Percentiles rank a stretch among this genome's conserved stretches.
These are phyloP conservation scores for Nymphalis polychloros DNA, from an alignment of 2,888 invertebrate genomes.

Conservation along the genomic window DNA sequence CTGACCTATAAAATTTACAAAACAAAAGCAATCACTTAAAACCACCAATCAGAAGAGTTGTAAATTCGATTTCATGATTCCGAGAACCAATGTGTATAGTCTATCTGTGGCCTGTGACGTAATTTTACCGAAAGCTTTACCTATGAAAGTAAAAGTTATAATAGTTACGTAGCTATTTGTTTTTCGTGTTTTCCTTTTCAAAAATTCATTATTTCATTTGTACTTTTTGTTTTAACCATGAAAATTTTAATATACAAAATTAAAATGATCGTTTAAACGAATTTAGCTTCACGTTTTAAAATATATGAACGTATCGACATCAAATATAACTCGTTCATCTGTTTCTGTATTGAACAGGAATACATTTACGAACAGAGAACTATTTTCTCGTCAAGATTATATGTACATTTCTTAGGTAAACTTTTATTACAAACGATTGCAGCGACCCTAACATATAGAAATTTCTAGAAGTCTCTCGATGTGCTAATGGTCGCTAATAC, in stretches of 20 bases:
- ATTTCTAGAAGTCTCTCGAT: conserved; percentile 2
- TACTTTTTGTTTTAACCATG: not conserved
- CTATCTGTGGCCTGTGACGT: not conserved
- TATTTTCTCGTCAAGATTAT: not conserved
- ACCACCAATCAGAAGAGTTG: conserved; percentile 1
- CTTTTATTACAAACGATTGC: not conserved
- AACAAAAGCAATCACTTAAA: not conserved
- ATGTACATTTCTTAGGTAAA: not conserved
- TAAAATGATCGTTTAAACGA: too few species aligned
- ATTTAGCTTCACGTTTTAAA: too few species aligned
- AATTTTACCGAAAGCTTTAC: not conserved
- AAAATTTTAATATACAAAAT: too few species aligned
- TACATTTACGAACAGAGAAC: too few species aligned
- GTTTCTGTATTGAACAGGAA: too few species aligned
- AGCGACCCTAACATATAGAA: not conserved
- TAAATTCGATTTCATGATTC: conserved; percentile 1
- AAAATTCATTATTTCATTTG: not conserved
- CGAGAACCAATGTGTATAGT: not conserved
- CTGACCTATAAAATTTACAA: not conserved
- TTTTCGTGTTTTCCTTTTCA: not conserved
- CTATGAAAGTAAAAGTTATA: conserved; percentile 24
- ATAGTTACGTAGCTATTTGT: not conserved
- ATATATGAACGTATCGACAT: too few species aligned
- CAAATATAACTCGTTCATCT: too few species aligned
- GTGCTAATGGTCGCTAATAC: conserved; percentile 11